A percentile compares a stretch with the other conserved stretches of the same genome.
phyloP scores from a whole-genome alignment of 1,140 invertebrate species.

The Panagrolaimus sp. region DNA sequence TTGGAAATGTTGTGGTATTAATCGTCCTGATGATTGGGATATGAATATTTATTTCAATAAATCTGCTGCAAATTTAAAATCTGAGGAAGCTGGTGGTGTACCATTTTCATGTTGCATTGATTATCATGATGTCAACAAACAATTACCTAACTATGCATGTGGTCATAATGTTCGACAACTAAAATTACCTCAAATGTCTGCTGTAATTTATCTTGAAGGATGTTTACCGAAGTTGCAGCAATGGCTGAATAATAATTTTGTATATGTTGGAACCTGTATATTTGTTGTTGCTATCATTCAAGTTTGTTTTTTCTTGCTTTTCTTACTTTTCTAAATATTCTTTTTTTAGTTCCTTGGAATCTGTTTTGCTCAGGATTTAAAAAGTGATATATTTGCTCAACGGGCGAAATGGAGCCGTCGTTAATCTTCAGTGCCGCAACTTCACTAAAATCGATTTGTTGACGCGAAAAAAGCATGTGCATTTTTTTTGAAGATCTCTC shows the following conservation, averaged over 20 bases:
- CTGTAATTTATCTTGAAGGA: slow-evolving; percentile 80
- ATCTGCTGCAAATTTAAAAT: slow-evolving; percentile 76
- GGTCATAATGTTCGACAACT: slow-evolving; percentile 43
- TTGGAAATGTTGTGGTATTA: slow-evolving; percentile 95
- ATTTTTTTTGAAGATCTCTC: no score
- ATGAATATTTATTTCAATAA: slow-evolving; percentile 95
- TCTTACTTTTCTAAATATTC: slow-evolving; percentile 19
- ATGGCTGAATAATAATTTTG: slow-evolving; percentile 84
- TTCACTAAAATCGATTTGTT: no score
- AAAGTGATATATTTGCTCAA: slow-evolving; percentile 91
- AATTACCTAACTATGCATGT: slow-evolving; percentile 52
- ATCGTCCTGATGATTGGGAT: slow-evolving; percentile 90
- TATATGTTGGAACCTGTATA: slow-evolving; percentile 75
- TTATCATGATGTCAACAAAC: slow-evolving; percentile 39
- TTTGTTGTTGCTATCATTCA: slow-evolving; percentile 77
- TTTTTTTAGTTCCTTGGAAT: slow-evolving; percentile 83
- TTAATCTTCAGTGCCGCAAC: slow-evolving; percentile 15
- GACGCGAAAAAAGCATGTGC: no score
- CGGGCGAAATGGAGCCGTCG: slow-evolving; percentile 77
- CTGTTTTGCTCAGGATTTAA: slow-evolving; percentile 90
- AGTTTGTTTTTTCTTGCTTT: slow-evolving; percentile 64
- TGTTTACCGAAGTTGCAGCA: slow-evolving; percentile 85
- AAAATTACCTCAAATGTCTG: slow-evolving; percentile 72
- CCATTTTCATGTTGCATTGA: slow-evolving; percentile 86
- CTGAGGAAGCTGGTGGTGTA: slow-evolving; percentile 89